A percentile compares a stretch with the other conserved stretches of the same genome.
These are phyloP conservation scores for Ellobius talpinus DNA, from an alignment of 2,113 vertebrate species.

Conservation along the genomic window DNA sequence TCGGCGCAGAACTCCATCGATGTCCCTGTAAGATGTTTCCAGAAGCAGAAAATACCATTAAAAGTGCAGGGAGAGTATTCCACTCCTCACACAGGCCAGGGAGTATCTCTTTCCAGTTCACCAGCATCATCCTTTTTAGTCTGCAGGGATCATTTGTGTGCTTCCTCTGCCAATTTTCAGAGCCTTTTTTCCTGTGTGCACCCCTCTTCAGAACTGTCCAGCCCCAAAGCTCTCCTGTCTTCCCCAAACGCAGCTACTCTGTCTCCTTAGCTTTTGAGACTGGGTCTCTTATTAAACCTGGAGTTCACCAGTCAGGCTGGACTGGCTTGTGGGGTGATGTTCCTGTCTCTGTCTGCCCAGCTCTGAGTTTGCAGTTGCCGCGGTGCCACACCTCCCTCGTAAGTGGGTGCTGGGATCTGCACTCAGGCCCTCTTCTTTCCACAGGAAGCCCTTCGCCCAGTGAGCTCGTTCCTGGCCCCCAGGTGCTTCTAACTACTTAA, in stretches of 20 bases:
- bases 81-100: not conserved
- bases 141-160: not conserved
- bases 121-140: not conserved
- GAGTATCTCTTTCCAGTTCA: not conserved
- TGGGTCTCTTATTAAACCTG: not conserved
- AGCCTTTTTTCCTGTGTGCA: not conserved
- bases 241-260: not conserved
- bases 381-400: not conserved
- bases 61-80: not conserved
- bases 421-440: not conserved
- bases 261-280: not conserved
- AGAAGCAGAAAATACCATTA: slow-evolving; percentile 32
- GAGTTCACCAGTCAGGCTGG: not conserved
- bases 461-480: not conserved
- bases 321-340: not conserved
- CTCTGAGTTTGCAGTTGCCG: not conserved
- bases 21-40: slow-evolving; percentile 86
- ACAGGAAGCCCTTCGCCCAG: not conserved
- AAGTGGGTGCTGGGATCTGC: not conserved
- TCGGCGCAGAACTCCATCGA: slow-evolving; percentile 93
- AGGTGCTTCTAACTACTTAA: not conserved
- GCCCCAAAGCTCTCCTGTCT: not conserved
- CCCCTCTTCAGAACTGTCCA: not conserved
- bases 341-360: not conserved
- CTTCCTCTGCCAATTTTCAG: not conserved